phyloP scores from a whole-genome alignment of 1,140 invertebrate genomes.

The silkworm (Bombyx mori) region DNA sequence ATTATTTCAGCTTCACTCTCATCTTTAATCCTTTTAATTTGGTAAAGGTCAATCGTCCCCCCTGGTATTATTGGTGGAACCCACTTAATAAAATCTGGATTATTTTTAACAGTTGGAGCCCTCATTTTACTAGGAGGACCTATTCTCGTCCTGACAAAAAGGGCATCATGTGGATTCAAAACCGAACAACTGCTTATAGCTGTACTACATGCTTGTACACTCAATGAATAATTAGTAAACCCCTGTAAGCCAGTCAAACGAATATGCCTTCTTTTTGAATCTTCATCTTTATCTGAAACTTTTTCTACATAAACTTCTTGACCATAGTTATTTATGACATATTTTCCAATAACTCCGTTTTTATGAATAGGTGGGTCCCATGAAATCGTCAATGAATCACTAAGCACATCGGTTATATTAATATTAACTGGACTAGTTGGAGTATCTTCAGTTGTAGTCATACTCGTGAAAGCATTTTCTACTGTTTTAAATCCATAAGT shows the following conservation, averaged over 20 bases:
- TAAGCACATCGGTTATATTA: constrained; percentile 74
- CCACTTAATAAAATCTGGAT: constrained; percentile 40
- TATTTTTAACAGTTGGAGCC: constrained; percentile 62
- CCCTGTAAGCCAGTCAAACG: constrained; percentile 49
- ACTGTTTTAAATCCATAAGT: constrained; percentile 78
- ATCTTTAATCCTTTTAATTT: constrained; percentile 64
- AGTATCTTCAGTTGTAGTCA: constrained; percentile 83
- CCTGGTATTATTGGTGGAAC: constrained; percentile 74
- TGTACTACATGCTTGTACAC: constrained; percentile 80
- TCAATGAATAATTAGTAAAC: constrained; percentile 77
- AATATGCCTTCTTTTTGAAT: constrained; percentile 26
- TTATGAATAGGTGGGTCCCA: constrained; percentile 79
- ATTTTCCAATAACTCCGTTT: constrained; percentile 83
- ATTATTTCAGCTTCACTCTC: constrained; percentile 36
- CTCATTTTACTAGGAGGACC: constrained; percentile 72
- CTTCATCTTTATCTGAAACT: constrained; percentile 26
- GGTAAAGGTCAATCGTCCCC: constrained; percentile 75
- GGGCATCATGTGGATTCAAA: constrained; percentile 41
- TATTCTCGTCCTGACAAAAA: constrained; percentile 72
- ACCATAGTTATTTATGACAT: constrained; percentile 74
- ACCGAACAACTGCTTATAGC: constrained; percentile 71
- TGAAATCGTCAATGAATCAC: constrained; percentile 76
- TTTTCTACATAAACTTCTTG: constrained; percentile 33
- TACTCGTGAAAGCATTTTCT: constrained; percentile 76
- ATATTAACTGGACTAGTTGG: constrained; percentile 72